Evolutionary conservation across 2,797 vertebrate genomes (phyloP), one percentile per base, ranked within the genome.

Genomic region (Characodon lateralis): DNA sequence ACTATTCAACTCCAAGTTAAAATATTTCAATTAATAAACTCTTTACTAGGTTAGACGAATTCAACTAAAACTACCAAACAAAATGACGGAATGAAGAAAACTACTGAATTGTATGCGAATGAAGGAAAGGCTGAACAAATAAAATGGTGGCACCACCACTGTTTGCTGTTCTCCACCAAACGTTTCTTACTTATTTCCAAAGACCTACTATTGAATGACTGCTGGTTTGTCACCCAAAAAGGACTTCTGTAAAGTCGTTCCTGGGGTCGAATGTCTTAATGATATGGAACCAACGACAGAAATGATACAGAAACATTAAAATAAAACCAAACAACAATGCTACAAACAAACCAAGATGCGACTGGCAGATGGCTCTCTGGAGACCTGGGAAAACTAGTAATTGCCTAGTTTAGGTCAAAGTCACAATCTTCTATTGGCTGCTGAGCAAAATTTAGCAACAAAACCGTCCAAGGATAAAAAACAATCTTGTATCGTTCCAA

Each of bases 221-320:
- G 41, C 5, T 59, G 58, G 10, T 73, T 77, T 78, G 81, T 76
- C 82, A 61, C 53, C 78, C 35, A 83, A 82, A 79, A 41, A 48
- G 71, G 55, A 61, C 28, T 78, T 78, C 68, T 58, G 35, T 35
- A 77, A 66, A 56, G 74, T 26, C 26, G 10, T 46, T 74, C 5
- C 4, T 43, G 0, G 76, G 69, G 28, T 76, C 1, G 12, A 73
- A 76, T 61, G 56, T 26, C 12, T 59, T n/a, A 59, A 13, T 59
- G n/a, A 80, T 72, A 80, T 73, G 80, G 78, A 81, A 84, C 80
- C 83, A 75, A 76, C 70, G 14, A 63, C 87, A 81, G 78, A 85
- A 89, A 73, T 84, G 50, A 53, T 31, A 1, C 77, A 58, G 82
- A 51, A 72, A 80, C 77, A 78, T 77, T 84, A 77, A 79, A 81